phyloP scores from a whole-genome alignment of 2,797 vertebrate species.

The Melanotaenia maccullochi region DNA sequence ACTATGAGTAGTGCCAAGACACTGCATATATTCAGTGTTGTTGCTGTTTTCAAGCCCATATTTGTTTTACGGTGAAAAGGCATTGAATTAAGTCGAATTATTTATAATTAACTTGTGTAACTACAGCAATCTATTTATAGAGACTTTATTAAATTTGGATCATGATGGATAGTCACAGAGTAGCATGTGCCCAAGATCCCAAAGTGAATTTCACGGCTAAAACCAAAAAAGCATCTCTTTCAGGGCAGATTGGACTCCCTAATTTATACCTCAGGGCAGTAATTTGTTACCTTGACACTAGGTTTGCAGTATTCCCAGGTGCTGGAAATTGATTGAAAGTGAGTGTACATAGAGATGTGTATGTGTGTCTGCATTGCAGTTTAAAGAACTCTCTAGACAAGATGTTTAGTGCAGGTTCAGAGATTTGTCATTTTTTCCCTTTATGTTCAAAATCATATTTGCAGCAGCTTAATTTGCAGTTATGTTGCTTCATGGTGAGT shows the following conservation, averaged over 20 bases:
- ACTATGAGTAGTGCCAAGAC: not conserved
- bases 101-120: not conserved
- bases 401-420: constrained; percentile 5
- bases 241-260: constrained; percentile 53
- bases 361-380: constrained; percentile 62
- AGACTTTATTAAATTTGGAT: constrained; percentile 58
- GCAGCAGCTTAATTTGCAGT: not conserved
- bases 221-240: constrained; percentile 44
- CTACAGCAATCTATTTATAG: constrained; percentile 40
- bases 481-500: not conserved
- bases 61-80: constrained; percentile 1
- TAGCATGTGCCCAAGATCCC: constrained; percentile 49
- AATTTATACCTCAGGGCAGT: constrained; percentile 62
- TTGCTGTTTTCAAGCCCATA: not conserved
- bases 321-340: constrained; percentile 37
- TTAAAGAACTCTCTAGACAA: constrained; percentile 42
- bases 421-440: not conserved
- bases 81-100: constrained; percentile 2
- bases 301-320: constrained; percentile 62
- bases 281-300: constrained; percentile 74
- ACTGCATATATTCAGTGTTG: not conserved
- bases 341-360: constrained; percentile 16
- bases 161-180: constrained; percentile 29
- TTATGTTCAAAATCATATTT: not conserved
- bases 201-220: constrained; percentile 45